A percentile compares a stretch with the other conserved stretches of the same genome.
Evolutionary conservation across 2,797 vertebrate genomes (phyloP).

Genomic region (Limnodromus scolopaceus): DNA sequence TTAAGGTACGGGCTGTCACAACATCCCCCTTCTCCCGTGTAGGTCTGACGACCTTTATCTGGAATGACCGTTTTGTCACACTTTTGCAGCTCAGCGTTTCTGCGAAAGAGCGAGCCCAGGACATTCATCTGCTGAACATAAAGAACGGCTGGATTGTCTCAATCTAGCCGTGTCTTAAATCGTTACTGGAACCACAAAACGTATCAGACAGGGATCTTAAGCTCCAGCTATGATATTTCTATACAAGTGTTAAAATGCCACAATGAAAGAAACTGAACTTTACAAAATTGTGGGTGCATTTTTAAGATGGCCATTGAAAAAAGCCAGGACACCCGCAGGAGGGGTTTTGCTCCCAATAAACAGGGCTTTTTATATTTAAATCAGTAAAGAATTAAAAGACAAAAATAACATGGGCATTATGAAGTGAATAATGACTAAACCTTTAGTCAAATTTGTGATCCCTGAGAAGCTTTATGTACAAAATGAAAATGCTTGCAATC

Average conservation of each 20-base stretch:
- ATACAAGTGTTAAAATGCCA: neutral
- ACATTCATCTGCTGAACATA: neutral
- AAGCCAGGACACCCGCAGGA: neutral
- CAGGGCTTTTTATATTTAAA: conserved; percentile 37
- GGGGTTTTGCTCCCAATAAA: conserved; percentile 18
- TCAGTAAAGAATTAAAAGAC: conserved; percentile 41
- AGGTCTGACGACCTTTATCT: neutral
- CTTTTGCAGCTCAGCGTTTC: conserved; percentile 6
- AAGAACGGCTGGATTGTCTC: neutral
- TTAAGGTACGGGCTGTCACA: conserved; percentile 29
- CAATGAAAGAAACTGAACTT: neutral
- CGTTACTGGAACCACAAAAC: neutral
- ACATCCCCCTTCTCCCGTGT: conserved; percentile 8
- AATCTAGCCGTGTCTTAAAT: neutral
- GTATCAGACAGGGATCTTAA: neutral
- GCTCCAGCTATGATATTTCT: neutral
- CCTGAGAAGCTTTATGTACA: conserved; percentile 65
- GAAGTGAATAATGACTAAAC: conserved; percentile 67
- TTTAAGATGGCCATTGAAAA: neutral
- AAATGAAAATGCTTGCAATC: conserved; percentile 74
- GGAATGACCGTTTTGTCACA: neutral
- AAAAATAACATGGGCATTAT: conserved; percentile 54
- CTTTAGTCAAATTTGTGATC: conserved; percentile 67
- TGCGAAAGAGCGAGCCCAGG: neutral
- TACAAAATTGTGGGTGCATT: neutral